Evolutionary conservation across 2,113 vertebrate species (phyloP), one percentile per base, ranked within the genome.

Genomic region (Zosterops lateralis): DNA sequence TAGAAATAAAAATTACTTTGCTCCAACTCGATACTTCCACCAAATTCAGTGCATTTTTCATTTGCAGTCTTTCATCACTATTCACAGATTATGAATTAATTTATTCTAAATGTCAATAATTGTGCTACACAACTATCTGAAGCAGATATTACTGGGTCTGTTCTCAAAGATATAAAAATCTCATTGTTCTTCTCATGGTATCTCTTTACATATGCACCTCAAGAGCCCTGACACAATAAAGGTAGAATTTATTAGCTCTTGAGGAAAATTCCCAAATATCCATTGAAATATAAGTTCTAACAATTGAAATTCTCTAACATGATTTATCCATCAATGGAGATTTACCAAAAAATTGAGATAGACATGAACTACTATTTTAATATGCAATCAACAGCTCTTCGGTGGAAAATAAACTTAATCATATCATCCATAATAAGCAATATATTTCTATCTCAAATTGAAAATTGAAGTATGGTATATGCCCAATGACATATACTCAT

Each of bases 291-390:
- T 68, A 94, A 79, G 6, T 50, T 74, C 38, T 77, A 48, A 76
- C 56, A 80, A 51, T 1, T 91, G 53, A 91, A 95, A 96, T 26
- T 96, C 54, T 92, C 70, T 83, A 88, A 92, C 16, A 80, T 61
- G 56, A 95, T 84, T 85, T 73, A 78, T 74, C 45, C 60, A 81
- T 89, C 54, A 84, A 67, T 87, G 53, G 40, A 84, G 56, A 94
- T 42, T 92, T 92, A 86, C 57, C 3, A 87, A 83, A 96, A 96
- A 94, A 71, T 77, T 80, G 64, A 96, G 71, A 84, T 78, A 77
- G 38, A 57, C 48, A 32, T 17, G 67, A 96, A 84, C 62, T 84
- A 89, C 12, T 50, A 90, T 87, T 95, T 95, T 90, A 92, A 82
- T 82, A 95, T 19, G 25, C 42, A 95, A 92, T 76, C 25, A 93